A percentile compares a stretch with the other conserved stretches of the same genome.
Evolutionary conservation across 2,888 invertebrate species (phyloP).

Genomic region (Ferdinandea cuprea): DNA sequence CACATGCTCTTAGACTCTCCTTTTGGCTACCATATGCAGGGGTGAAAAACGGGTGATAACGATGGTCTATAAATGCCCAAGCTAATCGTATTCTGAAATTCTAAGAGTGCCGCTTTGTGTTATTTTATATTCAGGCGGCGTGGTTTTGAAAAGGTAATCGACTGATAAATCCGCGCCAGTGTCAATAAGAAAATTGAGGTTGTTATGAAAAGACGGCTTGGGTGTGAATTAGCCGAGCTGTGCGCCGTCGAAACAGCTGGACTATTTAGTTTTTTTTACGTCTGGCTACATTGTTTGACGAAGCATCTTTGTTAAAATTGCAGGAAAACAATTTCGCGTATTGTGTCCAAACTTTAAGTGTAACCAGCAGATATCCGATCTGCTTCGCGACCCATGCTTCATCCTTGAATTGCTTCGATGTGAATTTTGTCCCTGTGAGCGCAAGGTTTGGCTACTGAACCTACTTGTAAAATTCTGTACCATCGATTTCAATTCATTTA

Average conservation of each 20-base stretch:
- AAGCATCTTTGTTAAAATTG: background rate
- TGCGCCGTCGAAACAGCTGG: conserved; percentile 11
- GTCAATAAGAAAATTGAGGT: conserved; percentile 15
- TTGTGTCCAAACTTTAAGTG: background rate
- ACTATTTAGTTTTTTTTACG: background rate
- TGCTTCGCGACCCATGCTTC: too few species aligned
- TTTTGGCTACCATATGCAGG: too few species aligned
- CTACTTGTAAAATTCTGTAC: background rate
- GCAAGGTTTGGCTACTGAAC: background rate
- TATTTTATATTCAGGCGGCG: conserved; percentile 20
- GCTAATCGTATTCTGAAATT: conserved; percentile 40
- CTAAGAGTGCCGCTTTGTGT: conserved; percentile 26
- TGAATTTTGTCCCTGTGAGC: background rate
- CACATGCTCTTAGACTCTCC: conserved; percentile 38
- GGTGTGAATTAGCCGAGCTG: background rate
- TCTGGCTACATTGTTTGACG: background rate
- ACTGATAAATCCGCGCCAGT: too few species aligned
- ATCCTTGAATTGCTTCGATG: background rate
- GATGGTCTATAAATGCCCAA: conserved; percentile 48
- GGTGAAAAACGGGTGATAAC: conserved; percentile 1
- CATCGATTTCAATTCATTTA: background rate
- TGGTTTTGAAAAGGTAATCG: conserved; percentile 44
- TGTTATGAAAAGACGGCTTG: conserved; percentile 7
- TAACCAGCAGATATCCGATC: background rate
- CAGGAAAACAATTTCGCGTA: background rate